Evolutionary conservation across 2,888 invertebrate genomes (phyloP), one percentile per base, ranked within the genome.

Genomic region (Polymixis flavicincta): DNA sequence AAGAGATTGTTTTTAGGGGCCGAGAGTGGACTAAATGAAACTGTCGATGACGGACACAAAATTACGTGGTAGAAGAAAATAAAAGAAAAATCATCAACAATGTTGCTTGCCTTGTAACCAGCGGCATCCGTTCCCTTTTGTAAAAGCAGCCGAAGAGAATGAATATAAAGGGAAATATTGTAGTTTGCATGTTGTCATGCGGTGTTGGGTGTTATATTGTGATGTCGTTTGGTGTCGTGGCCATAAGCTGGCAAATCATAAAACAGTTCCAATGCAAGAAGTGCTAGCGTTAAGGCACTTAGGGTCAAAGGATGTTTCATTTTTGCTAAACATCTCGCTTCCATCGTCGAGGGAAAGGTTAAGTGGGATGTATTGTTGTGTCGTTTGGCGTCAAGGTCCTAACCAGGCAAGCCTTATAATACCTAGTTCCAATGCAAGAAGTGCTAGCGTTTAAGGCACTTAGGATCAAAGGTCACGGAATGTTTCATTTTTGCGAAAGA

Each of bases 91-190:
- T 73, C 22, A 71, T 71, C 42, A 45, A 45, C 0, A 59, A 52
- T 71, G 13, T 73, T 45, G 54, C 82, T 88, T 89, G 86, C 86
- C 86, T 86, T 87, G 61, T 67, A 85, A 61, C 72, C 72, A 59
- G 76, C 85, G 68, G 89, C 89, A 64, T 89, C 92, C n/a, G 90
- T 90, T 70, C 90, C 90, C 91, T 91, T 54, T 71, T 28, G 52
- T 72, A 28, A 42, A 54, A 42, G 42, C 52, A 72, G 59, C 59
- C 11, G 19, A 72, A 52, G 54, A 71, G 60, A 85, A 65, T 65
- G 22, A 28, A 65, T 64, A 59, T 11, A 32, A 59, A 22, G 32
- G 32, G 32, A 50, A 65, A 28, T 65, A 28, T 4, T 65, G 28
- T 65, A 48, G 7, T 25, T 28, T 25, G 19, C n/a, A n/a, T n/a